Evolutionary conservation across 2,113 vertebrate genomes (phyloP).

Genomic region (Petaurus breviceps): DNA sequence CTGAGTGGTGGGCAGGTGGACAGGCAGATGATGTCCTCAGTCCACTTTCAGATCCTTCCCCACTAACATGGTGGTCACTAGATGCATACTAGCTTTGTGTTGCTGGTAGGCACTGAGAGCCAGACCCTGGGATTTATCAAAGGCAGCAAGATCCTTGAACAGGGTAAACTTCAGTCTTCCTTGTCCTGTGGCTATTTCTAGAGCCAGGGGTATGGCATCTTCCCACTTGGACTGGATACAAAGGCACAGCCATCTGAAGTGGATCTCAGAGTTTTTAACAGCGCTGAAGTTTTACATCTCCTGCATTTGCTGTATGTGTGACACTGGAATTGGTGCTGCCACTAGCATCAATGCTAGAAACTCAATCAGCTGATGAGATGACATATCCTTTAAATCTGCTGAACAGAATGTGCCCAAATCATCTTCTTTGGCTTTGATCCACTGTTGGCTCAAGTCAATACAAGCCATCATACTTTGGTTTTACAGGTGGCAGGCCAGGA

Average conservation of each 20-base stretch:
- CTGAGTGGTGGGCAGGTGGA: background rate
- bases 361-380: conserved; percentile 94
- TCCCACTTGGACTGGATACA: conserved; percentile 94
- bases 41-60: conserved; percentile 91
- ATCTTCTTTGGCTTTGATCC: conserved; percentile 90
- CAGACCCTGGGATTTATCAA: conserved; percentile 88
- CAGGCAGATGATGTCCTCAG: conserved; percentile 46
- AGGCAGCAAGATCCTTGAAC: conserved; percentile 94
- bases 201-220: conserved; percentile 91
- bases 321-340: conserved; percentile 90
- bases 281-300: conserved; percentile 92
- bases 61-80: conserved; percentile 90
- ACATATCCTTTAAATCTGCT: conserved; percentile 89
- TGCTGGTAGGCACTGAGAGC: conserved; percentile 86
- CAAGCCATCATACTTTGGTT: conserved; percentile 94
- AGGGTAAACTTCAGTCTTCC: conserved; percentile 98
- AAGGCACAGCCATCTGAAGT: conserved; percentile 95
- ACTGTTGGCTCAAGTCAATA: conserved; percentile 89
- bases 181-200: conserved; percentile 96
- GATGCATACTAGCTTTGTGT: conserved; percentile 89
- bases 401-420: conserved; percentile 88
- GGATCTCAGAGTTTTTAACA: conserved; percentile 93
- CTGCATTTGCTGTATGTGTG: conserved; percentile 94
- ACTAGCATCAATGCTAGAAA: conserved; percentile 92
- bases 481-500: conserved; percentile 94